phyloP scores from a whole-genome alignment of 2,888 invertebrate species.

The Aphodius granarius region DNA sequence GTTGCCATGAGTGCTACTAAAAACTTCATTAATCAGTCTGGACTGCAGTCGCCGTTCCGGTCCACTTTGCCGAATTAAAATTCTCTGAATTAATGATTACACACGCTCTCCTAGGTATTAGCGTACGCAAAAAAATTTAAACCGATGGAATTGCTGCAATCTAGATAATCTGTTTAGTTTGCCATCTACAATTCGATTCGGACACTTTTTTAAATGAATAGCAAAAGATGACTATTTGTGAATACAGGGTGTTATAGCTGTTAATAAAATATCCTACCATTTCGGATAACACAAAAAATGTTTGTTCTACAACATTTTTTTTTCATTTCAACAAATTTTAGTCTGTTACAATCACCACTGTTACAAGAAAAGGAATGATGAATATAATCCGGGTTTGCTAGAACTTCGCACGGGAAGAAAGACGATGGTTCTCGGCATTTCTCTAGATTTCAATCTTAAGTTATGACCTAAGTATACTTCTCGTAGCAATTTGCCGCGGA shows the following conservation, averaged over 20 bases:
- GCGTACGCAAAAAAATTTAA: neutral
- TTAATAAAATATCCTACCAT: no score
- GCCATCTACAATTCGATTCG: neutral
- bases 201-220: neutral
- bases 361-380: neutral
- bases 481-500: neutral
- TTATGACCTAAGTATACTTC: neutral
- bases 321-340: no score
- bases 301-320: no score
- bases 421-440: neutral
- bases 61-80: neutral
- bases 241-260: no score
- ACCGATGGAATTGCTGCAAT: neutral
- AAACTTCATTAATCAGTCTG: neutral
- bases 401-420: neutral
- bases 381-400: neutral
- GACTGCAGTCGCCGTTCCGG: neutral
- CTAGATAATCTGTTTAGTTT: neutral
- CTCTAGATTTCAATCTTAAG: neutral
- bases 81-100: neutral
- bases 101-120: neutral
- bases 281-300: neutral
- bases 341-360: no score
- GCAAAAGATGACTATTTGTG: no score
- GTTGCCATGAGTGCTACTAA: neutral